phyloP scores from a whole-genome alignment of 2,797 vertebrate species.

The Rhinella marina region DNA sequence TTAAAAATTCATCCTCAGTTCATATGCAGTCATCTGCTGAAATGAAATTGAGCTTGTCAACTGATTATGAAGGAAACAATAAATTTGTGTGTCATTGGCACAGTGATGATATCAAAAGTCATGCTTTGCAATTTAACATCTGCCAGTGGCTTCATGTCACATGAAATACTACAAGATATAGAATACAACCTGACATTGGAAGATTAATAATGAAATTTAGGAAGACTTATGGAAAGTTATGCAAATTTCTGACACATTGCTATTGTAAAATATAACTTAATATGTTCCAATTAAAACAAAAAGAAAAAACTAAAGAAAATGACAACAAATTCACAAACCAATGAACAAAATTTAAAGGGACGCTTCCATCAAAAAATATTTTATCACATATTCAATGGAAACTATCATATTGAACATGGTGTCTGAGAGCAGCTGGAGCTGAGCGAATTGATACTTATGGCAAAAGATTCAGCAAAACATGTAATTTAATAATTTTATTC shows the following conservation, averaged over 20 bases:
- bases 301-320: constrained; percentile 9
- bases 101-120: constrained; percentile 64
- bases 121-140: constrained; percentile 64
- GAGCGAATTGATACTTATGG: too few species aligned
- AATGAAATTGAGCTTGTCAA: constrained; percentile 68
- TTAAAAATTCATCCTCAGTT: constrained; percentile 64
- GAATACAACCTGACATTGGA: constrained; percentile 55
- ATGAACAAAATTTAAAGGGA: constrained; percentile 30
- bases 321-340: constrained; percentile 48
- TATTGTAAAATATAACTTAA: constrained; percentile 53
- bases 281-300: constrained; percentile 56
- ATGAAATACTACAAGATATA: constrained; percentile 61
- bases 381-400: too few species aligned
- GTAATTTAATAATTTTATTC: too few species aligned
- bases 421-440: too few species aligned
- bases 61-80: constrained; percentile 65
- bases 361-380: neutral
- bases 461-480: too few species aligned
- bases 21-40: constrained; percentile 68
- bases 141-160: constrained; percentile 63
- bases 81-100: constrained; percentile 68
- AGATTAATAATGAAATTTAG: constrained; percentile 63
- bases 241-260: constrained; percentile 52
- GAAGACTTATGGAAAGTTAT: constrained; percentile 55
- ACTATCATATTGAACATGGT: too few species aligned